Base-by-base conservation (phyloP, 1,140 invertebrate species). In the Dolichoris vasculosae region DNA sequence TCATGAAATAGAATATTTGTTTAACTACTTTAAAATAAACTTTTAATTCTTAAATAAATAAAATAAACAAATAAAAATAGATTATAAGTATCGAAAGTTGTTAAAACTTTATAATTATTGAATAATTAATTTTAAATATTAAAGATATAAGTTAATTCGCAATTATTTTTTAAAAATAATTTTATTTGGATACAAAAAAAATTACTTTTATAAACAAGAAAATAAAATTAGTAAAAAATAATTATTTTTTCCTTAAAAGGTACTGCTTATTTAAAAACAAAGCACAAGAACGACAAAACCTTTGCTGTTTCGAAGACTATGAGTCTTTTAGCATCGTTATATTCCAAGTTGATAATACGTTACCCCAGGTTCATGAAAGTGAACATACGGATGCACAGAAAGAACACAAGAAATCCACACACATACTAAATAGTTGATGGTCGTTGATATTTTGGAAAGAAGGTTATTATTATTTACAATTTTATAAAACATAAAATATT, bases 321-420 rank as follows among this genome's bases (percentile, higher is more conserved):
- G 13, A 43, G 32, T 40, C 80, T 30, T 51, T 82, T 32, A 17
- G 20, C 73, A 82, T 48, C 73, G 67, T 51, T 35, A 20, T 13
- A 26, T 71, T 48, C 43, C 67, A n/a, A 59, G 32, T 67, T 32
- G 63, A 79, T 79, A 69, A 86, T 87, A 88, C 90, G 77, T 91
- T 90, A 90, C 89, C 89, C 88, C 63, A 71, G 75, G 76, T 55
- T 55, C 75, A 55, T 46, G 79, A 71, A 40, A 38, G 69, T 2
- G 23, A 26, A 59, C 51, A 73, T 23, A 75, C 46, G 30, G 38
- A 82, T 46, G n/a, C 48, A 46, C 30, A n/a, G 73, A 8, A 38
- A 48, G 40, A 63, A 64, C 48, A 82, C 38, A 7, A 35, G 23
- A 69, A 40, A 59, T 59, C 48, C 73, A 77, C 48, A 55, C 46